phyloP scores from a whole-genome alignment of 2,113 vertebrate species.

The Oryzias curvinotus region DNA sequence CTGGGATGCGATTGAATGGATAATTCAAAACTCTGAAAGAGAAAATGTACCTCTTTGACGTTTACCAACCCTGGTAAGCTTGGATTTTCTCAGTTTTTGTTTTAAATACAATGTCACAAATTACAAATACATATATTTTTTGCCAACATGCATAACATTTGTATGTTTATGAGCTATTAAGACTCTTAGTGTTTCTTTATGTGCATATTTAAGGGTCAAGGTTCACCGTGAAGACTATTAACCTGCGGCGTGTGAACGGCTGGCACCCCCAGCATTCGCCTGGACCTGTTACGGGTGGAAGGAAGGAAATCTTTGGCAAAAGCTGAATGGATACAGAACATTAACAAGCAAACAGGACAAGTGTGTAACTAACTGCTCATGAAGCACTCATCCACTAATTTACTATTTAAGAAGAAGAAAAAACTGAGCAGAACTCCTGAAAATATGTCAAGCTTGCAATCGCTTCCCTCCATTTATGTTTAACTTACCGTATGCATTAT shows the following conservation, averaged over 20 bases:
- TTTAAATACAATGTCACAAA: neutral
- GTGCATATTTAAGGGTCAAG: constrained; percentile 34
- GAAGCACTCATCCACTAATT: too few species aligned
- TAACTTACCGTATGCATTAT: constrained; percentile 4
- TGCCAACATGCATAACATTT: neutral
- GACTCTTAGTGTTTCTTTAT: constrained; percentile 5
- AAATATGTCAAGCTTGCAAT: constrained; percentile 1
- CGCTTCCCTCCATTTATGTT: constrained; percentile 7
- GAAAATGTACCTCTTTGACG: constrained; percentile 78
- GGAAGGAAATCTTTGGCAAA: constrained; percentile 32
- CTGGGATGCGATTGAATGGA: constrained; percentile 99
- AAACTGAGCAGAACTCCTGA: too few species aligned
- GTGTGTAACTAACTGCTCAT: too few species aligned
- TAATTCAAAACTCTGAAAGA: constrained; percentile 93
- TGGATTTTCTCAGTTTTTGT: constrained; percentile 40
- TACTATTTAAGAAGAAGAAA: too few species aligned
- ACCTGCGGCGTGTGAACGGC: constrained; percentile 20
- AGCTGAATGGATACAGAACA: constrained; percentile 7
- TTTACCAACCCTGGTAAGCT: constrained; percentile 79
- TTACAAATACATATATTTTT: too few species aligned
- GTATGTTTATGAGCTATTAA: neutral
- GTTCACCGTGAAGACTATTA: constrained; percentile 6
- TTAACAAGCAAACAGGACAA: too few species aligned
- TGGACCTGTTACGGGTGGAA: neutral
- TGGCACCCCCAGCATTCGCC: constrained; percentile 7